Conservation (phyloP, 2,113 vertebrate genomes). For the Dicaeum eximium region DNA sequence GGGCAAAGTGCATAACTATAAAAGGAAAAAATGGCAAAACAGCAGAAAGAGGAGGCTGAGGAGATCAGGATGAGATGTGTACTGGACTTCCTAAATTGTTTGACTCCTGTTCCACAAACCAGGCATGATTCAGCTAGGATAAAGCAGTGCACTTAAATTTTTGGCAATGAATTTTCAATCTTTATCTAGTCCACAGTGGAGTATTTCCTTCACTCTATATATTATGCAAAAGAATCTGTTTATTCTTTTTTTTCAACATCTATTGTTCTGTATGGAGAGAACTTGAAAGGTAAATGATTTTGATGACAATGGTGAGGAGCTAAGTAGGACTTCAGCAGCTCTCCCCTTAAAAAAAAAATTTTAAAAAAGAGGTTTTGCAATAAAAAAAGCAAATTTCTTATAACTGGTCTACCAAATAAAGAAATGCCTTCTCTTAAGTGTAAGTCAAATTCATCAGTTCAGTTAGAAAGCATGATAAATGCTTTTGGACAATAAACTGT, state of each 20-base stretch:
- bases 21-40: not conserved
- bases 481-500: not conserved
- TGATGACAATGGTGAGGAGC: not conserved
- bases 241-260: not conserved
- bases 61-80: not conserved
- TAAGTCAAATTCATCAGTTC: not conserved
- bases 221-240: not conserved
- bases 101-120: not conserved
- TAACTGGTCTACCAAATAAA: not conserved
- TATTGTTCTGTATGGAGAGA: not conserved
- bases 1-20: not conserved
- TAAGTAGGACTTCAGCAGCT: not conserved
- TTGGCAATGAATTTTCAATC: not conserved
- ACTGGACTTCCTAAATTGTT: not conserved
- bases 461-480: not conserved
- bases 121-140: not conserved
- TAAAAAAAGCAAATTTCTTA: not conserved
- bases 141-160: not conserved
- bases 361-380: not conserved
- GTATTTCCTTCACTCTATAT: not conserved
- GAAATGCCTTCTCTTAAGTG: not conserved
- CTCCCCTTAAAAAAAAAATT: not conserved
- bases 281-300: not conserved
- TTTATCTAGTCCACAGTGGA: not conserved
- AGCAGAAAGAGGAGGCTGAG: not conserved